Conservation (phyloP, 2,113 vertebrate genomes). For the Alexandromys fortis region DNA sequence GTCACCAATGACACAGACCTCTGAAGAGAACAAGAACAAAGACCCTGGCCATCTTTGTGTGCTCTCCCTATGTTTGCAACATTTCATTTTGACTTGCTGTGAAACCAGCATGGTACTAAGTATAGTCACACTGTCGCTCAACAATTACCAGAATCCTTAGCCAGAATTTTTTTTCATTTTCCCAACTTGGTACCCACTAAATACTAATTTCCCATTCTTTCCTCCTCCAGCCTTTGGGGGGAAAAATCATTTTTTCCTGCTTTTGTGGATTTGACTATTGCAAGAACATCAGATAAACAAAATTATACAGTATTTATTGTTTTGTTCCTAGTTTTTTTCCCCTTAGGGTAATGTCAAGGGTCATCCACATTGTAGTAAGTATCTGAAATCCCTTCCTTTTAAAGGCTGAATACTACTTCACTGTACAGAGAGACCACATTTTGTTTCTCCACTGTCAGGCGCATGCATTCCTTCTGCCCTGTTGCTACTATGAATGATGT, state of each 20-base stretch:
- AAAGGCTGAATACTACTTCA: background rate
- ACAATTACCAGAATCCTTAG: background rate
- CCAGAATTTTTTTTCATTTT: background rate
- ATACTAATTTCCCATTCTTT: background rate
- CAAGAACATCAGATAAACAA: background rate
- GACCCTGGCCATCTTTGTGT: background rate
- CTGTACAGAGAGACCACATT: background rate
- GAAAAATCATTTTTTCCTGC: background rate
- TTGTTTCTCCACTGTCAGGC: background rate
- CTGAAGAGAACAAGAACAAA: background rate
- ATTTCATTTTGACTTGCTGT: background rate
- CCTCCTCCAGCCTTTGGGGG: background rate
- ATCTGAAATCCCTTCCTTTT: constrained; percentile 4
- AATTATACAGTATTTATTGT: background rate
- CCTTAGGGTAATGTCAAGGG: background rate
- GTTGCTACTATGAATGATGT: background rate
- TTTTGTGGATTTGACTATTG: background rate
- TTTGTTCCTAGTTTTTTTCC: background rate
- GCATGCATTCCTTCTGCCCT: background rate
- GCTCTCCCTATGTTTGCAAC: background rate
- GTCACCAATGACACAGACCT: background rate
- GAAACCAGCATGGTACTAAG: background rate
- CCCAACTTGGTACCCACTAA: background rate
- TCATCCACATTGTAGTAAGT: background rate
- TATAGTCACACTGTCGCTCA: background rate